These are phyloP conservation scores for Creontiades dilutus DNA, from an alignment of 2,888 invertebrate species.

Conservation along the genomic window DNA sequence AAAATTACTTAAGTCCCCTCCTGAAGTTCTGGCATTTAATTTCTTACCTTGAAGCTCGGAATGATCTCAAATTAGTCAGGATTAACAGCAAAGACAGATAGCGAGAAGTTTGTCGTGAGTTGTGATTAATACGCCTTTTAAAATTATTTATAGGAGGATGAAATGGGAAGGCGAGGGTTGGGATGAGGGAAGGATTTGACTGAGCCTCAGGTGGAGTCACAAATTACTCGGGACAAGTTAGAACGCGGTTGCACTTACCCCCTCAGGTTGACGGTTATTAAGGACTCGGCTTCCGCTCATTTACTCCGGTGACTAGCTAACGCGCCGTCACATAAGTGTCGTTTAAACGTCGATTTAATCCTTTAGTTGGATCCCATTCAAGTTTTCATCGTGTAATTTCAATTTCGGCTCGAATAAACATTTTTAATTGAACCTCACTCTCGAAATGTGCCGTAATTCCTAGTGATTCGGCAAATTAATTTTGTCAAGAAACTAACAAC, in stretches of 20 bases:
- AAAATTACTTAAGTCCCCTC: too few species aligned
- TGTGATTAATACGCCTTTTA: conserved; percentile 9
- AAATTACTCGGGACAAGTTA: conserved; percentile 13
- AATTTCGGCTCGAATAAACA: too few species aligned
- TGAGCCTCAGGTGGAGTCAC: conserved; percentile 10
- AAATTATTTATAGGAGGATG: not conserved
- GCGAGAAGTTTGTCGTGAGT: not conserved
- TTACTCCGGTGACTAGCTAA: not conserved
- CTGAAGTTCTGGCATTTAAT: too few species aligned
- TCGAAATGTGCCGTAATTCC: too few species aligned
- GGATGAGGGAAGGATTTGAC: not conserved
- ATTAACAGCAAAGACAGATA: not conserved
- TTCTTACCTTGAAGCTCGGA: not conserved
- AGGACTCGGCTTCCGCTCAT: conserved; percentile 25
- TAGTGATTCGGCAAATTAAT: too few species aligned
- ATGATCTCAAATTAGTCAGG: not conserved
- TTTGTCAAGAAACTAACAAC: too few species aligned
- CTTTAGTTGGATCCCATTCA: too few species aligned
- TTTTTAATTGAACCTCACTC: too few species aligned
- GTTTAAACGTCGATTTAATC: too few species aligned
- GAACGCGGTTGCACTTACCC: conserved; percentile 4
- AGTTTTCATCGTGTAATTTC: too few species aligned
- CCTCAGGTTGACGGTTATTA: conserved; percentile 7
- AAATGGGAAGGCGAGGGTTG: too few species aligned
- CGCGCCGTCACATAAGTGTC: not conserved